Base-by-base conservation (phyloP, 2,888 invertebrate species). In the Hypomecis atomaria region DNA sequence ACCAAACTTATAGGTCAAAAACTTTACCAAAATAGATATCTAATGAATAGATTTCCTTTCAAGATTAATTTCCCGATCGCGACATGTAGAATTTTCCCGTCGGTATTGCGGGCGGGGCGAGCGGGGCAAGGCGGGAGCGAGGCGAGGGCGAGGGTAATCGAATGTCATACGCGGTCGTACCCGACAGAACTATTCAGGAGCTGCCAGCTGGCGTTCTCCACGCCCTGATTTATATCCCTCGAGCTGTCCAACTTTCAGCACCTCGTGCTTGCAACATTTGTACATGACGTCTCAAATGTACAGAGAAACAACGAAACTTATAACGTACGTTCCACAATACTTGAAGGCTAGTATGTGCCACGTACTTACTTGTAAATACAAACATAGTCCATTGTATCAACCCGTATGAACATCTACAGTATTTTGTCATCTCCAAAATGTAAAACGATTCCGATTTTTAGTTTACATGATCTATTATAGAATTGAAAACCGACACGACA, bases 231-330 rank as follows among this genome's bases (percentile, higher is more conserved):
- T 91, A 92, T 90, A 82, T 86, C 82, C 80, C 81, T 80, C 77
- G 81, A 75, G 78, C 85, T 85, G 88, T 86, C 88, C 86, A 89
- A 90, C 87, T 90, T 90, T 89, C 88, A 85, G 87, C 89, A 88
- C 89, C 90, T 87, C 85, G 88, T 87, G 86, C 82, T 83, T 83
- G 88, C 81, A 85, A 85, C 91, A 90, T 83, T 87, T 90, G 91
- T 86, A 85, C 85, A 81, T 82, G 91, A 88, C 90, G 79, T 85
- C 86, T 84, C 81, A 82, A 87, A 89, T 89, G 84, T 88, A 88
- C 83, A 78, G 82, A 78, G 74, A 75, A 72, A 77, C 72, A 78
- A 74, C 67, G 80, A 78, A 82, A 82, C 81, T 67, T 66, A 59
- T 55, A 62, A 50, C 59, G 58, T 55, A 38, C 45, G 45, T 65